Evolutionary conservation across 2,888 invertebrate genomes (phyloP).

Genomic region (Schrankia costaestrigalis): DNA sequence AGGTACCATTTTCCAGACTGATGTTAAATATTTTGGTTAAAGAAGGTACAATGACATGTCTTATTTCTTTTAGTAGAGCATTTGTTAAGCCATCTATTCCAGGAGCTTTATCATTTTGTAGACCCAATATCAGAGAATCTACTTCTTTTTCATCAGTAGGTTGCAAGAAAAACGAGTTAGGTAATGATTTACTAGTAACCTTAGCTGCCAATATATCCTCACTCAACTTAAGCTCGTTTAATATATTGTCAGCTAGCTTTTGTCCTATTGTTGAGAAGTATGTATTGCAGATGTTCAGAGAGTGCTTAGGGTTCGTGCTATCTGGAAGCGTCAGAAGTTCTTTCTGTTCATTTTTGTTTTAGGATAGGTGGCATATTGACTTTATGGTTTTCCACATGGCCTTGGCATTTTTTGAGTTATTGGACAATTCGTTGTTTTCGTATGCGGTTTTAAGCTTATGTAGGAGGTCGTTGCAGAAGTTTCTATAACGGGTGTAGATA

Average conservation of each 20-base stretch:
- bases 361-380: not conserved
- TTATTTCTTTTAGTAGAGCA: not conserved
- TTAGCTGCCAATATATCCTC: not conserved
- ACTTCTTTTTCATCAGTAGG: slow-evolving; percentile 3
- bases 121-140: slow-evolving; percentile 1
- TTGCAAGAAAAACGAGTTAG: slow-evolving; percentile 3
- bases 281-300: not conserved
- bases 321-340: not conserved
- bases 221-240: not conserved
- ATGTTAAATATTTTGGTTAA: no score
- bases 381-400: not conserved
- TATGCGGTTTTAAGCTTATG: not conserved
- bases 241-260: not conserved
- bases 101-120: not conserved
- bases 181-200: not conserved
- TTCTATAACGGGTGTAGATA: not conserved
- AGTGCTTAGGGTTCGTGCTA: not conserved
- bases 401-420: not conserved
- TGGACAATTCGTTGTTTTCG: not conserved
- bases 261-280: slow-evolving; percentile 1
- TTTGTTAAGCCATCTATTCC: slow-evolving; percentile 1
- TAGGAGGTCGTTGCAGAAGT: slow-evolving; percentile 1
- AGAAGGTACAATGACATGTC: no score
- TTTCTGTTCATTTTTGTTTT: not conserved
- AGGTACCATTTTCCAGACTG: no score